phyloP scores from a whole-genome alignment of 92 coral and sea anemone genomes.

The Paragorgia papillata region DNA sequence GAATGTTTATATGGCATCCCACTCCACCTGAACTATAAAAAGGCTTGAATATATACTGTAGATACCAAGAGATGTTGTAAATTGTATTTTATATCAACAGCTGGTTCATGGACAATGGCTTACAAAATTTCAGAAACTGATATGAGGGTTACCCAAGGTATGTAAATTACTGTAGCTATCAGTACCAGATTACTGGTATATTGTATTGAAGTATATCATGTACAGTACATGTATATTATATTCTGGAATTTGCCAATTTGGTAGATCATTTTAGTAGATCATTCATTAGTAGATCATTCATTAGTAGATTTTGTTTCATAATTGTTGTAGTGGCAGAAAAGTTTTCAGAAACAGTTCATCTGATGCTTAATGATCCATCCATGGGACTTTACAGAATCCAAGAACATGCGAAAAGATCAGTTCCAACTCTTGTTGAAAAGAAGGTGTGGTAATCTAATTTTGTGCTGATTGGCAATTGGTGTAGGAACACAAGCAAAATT shows the following conservation, averaged over 20 bases:
- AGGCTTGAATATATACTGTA: no score
- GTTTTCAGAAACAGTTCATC: conserved; percentile 82
- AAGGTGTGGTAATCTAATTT: conserved; percentile 57
- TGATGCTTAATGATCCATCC: conserved; percentile 94
- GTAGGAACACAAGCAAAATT: not conserved
- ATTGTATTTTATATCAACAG: no score
- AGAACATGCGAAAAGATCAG: conserved; percentile 87
- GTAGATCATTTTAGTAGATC: no score
- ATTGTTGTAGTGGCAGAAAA: conserved; percentile 75
- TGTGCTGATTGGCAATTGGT: not conserved
- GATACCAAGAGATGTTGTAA: no score
- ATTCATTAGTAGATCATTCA: not conserved
- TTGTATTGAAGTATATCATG: not conserved
- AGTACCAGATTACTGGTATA: not conserved
- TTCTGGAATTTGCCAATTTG: not conserved
- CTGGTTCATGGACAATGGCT: conserved; percentile 5
- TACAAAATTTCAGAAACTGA: conserved; percentile 26
- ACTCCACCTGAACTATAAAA: no score
- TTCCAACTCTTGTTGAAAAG: conserved; percentile 87
- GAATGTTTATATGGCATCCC: no score
- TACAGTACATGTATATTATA: not conserved
- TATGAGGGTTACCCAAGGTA: conserved; percentile 16
- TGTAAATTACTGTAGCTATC: not conserved
- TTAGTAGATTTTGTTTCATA: not conserved
- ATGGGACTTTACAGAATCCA: conserved; percentile 88